A percentile compares a stretch with the other conserved stretches of the same genome.
Evolutionary conservation across 2,113 vertebrate genomes (phyloP).

Genomic region (Bubalus kerabau): DNA sequence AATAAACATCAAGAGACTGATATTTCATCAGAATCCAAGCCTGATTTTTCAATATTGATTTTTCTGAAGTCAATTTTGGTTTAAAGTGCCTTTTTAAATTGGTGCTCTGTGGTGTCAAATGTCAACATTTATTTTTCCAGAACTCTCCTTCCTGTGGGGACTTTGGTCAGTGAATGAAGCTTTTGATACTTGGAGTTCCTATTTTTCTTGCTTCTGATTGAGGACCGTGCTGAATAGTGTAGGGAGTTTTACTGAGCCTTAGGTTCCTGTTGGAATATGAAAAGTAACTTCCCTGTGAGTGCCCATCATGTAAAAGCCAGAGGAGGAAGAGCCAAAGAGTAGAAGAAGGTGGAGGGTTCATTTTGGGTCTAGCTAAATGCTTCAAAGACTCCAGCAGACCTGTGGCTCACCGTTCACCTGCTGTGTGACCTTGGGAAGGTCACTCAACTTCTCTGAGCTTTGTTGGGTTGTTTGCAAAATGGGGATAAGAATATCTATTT

Average conservation of each 20-base stretch:
- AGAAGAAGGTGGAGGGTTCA: neutral
- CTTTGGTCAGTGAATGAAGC: neutral
- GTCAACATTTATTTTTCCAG: conserved; percentile 64
- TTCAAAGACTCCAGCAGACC: neutral
- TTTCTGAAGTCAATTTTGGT: conserved; percentile 63
- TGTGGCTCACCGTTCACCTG: neutral
- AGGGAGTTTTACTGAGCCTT: neutral
- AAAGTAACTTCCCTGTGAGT: neutral
- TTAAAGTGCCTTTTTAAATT: conserved; percentile 46
- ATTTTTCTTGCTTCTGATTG: neutral
- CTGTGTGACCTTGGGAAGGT: neutral
- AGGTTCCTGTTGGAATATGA: neutral
- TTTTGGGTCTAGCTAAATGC: neutral
- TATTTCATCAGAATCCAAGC: conserved; percentile 58
- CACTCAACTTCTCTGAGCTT: neutral
- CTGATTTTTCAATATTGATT: conserved; percentile 72
- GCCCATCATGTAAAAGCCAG: neutral
- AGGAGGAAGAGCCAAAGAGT: neutral
- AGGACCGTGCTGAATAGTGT: neutral
- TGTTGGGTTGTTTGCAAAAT: neutral
- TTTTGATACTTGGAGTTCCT: neutral
- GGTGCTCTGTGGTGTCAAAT: conserved; percentile 48
- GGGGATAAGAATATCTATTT: neutral
- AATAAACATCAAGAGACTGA: conserved; percentile 65
- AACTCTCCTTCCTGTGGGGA: conserved; percentile 42